phyloP scores from a whole-genome alignment of 2,888 invertebrate genomes.

The Chydorus sphaericus region DNA sequence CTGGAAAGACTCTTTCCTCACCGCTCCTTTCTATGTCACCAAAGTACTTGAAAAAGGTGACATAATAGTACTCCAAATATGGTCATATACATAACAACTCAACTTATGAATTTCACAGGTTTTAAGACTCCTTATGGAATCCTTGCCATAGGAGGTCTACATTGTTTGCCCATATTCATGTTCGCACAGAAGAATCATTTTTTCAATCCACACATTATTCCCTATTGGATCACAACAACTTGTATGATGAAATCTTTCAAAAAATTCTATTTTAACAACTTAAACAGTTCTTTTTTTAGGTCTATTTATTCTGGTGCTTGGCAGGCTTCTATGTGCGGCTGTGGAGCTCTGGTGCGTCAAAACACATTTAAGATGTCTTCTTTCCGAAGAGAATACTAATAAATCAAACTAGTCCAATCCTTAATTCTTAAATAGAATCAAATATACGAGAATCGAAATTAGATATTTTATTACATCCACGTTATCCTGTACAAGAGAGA shows the following conservation, averaged over 20 bases:
- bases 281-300: neutral
- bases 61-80: too few relatives aligned
- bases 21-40: constrained; percentile 11
- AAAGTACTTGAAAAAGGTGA: constrained; percentile 14
- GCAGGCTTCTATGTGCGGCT: constrained; percentile 7
- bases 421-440: neutral
- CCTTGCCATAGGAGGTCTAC: constrained; percentile 5
- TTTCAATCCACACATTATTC: neutral
- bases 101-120: too few relatives aligned
- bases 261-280: neutral
- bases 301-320: neutral
- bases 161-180: constrained; percentile 11
- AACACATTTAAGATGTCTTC: constrained; percentile 5
- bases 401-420: neutral
- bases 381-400: neutral
- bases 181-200: constrained; percentile 4
- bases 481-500: neutral
- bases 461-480: neutral
- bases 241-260: neutral
- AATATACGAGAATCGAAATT: neutral
- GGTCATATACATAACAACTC: too few relatives aligned
- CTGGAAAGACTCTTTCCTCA: neutral
- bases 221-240: neutral
- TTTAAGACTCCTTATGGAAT: constrained; percentile 10
- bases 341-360: constrained; percentile 14